Evolutionary conservation across 2,888 invertebrate genomes (phyloP), one percentile per base, ranked within the genome.

Genomic region (Clusia tigrina): DNA sequence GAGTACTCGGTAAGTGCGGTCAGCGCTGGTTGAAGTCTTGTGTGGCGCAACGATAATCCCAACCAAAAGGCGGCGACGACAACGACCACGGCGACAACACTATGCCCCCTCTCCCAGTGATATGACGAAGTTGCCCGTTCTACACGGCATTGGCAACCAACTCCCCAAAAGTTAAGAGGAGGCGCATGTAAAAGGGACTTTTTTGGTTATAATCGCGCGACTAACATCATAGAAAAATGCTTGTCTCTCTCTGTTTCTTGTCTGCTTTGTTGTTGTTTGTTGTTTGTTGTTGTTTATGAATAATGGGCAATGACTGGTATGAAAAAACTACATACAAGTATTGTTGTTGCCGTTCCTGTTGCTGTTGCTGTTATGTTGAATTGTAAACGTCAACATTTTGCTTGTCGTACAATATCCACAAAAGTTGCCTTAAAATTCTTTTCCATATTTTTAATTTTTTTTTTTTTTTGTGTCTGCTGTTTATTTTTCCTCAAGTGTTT

Each of bases 281-380:
- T 42, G 42, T 42, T n/a, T 42, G 42, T 42, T 42, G 42, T 42
- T 42, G 42, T 42, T 42, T 42, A 42, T 42, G 42, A 42, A 42
- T 42, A 42, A 42, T 42, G 42, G 42, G n/a, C 42, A 42, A 42
- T 42, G 42, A 42, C 42, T 42, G 10, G 42, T 42, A 42, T n/a
- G n/a, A n/a, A n/a, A n/a, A n/a, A n/a, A n/a, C n/a, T n/a, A n/a
- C n/a, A n/a, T n/a, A n/a, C n/a, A n/a, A n/a, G n/a, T n/a, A n/a
- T n/a, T n/a, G n/a, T n/a, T n/a, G n/a, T n/a, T n/a, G n/a, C n/a
- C n/a, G 12, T 42, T 3, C n/a, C n/a, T 42, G 42, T 6, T 42
- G 9, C 15, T 42, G 42, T 42, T 42, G n/a, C n/a, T 32, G 32
- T 32, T 32, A 9, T 42, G 10, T 15, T 42, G 42, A 42, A 42